Base-by-base conservation (phyloP, 2,797 vertebrate species). In the Epinephelus awoara region DNA sequence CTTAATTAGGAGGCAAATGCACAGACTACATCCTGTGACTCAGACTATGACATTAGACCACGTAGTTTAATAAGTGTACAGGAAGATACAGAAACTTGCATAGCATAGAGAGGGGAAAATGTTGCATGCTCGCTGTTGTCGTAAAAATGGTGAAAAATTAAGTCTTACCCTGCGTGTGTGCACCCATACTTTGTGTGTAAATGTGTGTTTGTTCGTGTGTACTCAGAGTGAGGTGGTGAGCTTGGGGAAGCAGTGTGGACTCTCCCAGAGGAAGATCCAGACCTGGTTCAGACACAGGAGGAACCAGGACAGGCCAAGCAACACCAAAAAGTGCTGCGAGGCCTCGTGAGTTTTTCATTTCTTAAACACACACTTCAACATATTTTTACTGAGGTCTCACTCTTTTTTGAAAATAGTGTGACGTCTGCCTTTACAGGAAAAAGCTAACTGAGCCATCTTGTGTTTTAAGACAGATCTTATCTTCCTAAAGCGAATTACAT, bases 271-370 rank as follows among this genome's bases (percentile, higher is more conserved):
- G 17, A 96, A 96, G 87, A 95, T 97, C 75, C 95, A 96, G 66
- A 91, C 92, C 23, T 99, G 98, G 98, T 97, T 99, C 91, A 92
- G 94, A 70, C 91, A 78, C 72, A 96, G 97, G 15, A 92, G 95
- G 74, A 97, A 97, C 83, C 92, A 95, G 56, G 96, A 98, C 80
- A 91, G 94, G 63, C 96, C 98, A 27, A 94, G 85, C 77, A 91
- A 95, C 82, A 96, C 95, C 0, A 98, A 96, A 91, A 99, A 99
- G 91, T 99, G 99, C 92, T 96, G 95, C 0, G 97, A 98, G 85
- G 96, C 96, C 82, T 95, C 94, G 97, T 98, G 88, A 96, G 96
- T 90, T 34, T 19, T 54, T 25, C 1, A 15, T 27, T 18, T 51
- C 25, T 14, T 34, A 5, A 25, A 23, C 19, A 34, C 57, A 7